Base-by-base conservation (phyloP, 2,113 vertebrate genomes). In the Pluvialis apricaria region DNA sequence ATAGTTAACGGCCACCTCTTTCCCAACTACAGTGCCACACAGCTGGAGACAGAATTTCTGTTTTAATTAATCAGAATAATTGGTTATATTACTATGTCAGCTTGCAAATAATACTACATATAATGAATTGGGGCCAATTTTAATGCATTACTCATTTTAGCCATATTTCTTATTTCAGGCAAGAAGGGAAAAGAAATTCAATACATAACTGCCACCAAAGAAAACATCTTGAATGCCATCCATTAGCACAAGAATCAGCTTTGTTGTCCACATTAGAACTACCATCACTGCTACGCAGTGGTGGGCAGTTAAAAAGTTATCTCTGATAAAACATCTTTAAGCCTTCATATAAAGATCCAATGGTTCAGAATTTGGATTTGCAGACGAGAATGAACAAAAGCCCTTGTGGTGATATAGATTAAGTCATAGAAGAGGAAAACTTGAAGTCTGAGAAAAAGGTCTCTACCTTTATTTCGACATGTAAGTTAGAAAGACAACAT, bases 401-500 rank as follows among this genome's bases (percentile, higher is more conserved):
- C 42, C 91, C 66, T 92, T 93, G 84, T 6, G 80, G 55, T 62
- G 65, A 47, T 64, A 87, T 0, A 72, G 38, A 94, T 75, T 76
- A 76, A 93, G 84, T 88, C 75, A 92, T 2, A 47, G 82, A 86
- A 94, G 40, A 92, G 36, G 65, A 77, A 94, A 94, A 62, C 57
- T 87, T 93, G 42, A 44, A 86, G 93, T 83, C 92, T 80, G 93
- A 96, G 90, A 82, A 81, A 95, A 95, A 93, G 83, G 83, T 80
- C 76, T 90, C 65, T 86, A 77, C 69, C 49, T 97, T 94, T 97
- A 96, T 95, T 96, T 85, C 69, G 70, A 79, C 65, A 96, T 4
- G 5, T 62, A 92, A 95, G 83, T 98, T 97, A 97, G 97, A 97
- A 97, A 97, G 96, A 49, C 83, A 86, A 97, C 79, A 88, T 91